Evolutionary conservation across 2,888 invertebrate genomes (phyloP), one percentile per base, ranked within the genome.

Genomic region (Ctena decussata): DNA sequence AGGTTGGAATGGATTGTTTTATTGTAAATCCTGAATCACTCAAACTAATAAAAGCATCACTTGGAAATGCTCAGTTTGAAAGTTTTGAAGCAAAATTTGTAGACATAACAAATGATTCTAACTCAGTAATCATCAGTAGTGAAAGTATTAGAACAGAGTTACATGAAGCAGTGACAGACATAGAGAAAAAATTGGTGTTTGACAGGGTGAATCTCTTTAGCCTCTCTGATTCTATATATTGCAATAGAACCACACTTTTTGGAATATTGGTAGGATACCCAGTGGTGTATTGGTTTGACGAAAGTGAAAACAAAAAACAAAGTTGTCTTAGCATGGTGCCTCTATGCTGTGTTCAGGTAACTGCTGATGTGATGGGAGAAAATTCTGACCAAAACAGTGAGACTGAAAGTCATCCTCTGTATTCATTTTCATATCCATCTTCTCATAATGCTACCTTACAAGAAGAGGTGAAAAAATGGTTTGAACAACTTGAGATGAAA

Each of bases 251-350:
- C 0, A 89, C 91, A 35, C 49, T 93, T 37, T 92, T 91, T 84
- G 93, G 93, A 30, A 37, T 92, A 27, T 71, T 92, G 65, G 82
- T 93, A 11, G 90, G 91, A 24, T 93, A 92, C 65, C 93, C 93
- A 27, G 82, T 90, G 0, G 71, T 93, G 2, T 93, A 93, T 57
- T 93, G 91, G 90, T 93, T 89, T 82, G 84, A 86, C 24, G 70
- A 78, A 39, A n/a, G 27, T 18, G 57, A 83, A 32, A 80, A 60
- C 1, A 39, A 82, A 37, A n/a, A 35, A 27, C 84, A 57, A 0
- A 91, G 89, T 71, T 91, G 90, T 75, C 79, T 92, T 30, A 84
- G 85, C 24, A 87, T 89, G 88, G 91, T 87, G 44, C 90, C 86
- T 65, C 80, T 92, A 24, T 72, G 37, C 12, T 84, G 77, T 74